Percentiles rank a stretch among this genome's conserved stretches.
phyloP scores from a whole-genome alignment of 2,797 vertebrate species.

The Coregonus ussuriensis region DNA sequence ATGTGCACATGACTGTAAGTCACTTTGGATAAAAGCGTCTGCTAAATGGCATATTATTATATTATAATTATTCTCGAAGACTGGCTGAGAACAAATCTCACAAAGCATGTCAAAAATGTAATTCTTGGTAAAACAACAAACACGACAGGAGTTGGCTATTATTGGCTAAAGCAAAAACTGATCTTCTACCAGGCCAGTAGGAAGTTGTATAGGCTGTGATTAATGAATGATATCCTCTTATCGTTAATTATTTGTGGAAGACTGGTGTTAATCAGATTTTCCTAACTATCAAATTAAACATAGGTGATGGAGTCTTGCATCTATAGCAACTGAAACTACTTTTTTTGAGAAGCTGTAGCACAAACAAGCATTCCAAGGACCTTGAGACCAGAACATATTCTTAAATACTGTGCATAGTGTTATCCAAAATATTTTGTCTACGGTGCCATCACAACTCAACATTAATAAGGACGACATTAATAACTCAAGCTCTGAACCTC shows the following conservation, averaged over 20 bases:
- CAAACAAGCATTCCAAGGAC: too few species aligned
- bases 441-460: not conserved
- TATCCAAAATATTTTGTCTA: not conserved
- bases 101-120: not conserved
- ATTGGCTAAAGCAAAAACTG: not conserved
- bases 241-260: constrained; percentile 75
- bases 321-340: constrained; percentile 24
- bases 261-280: constrained; percentile 67
- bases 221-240: constrained; percentile 48
- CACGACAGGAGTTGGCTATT: not conserved
- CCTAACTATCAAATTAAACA: constrained; percentile 78
- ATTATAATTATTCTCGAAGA: constrained; percentile 21
- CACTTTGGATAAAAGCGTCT: too few species aligned
- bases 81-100: constrained; percentile 10
- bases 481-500: constrained; percentile 3
- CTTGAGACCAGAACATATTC: not conserved
- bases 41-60: too few species aligned
- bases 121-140: not conserved
- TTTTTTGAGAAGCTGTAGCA: too few species aligned
- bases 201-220: not conserved
- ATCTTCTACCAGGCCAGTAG: not conserved
- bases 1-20: too few species aligned
- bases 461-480: not conserved
- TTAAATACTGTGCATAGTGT: not conserved
- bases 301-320: constrained; percentile 30